phyloP scores from a whole-genome alignment of 2,797 vertebrate genomes.

The Malurus splendens region DNA sequence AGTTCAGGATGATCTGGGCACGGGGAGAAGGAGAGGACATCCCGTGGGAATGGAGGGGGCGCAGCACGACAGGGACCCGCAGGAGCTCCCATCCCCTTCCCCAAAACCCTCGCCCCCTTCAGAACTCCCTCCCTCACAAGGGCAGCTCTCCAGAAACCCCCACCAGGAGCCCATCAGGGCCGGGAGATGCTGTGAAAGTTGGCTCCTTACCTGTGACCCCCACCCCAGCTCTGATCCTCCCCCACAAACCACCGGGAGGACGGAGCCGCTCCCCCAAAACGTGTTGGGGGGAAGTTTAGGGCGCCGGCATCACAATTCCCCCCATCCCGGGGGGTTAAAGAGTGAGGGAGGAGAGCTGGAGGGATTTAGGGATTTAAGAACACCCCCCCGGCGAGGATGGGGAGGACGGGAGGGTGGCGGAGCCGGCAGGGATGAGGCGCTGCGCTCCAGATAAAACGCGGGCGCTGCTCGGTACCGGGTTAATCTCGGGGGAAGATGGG shows the following conservation, averaged over 20 bases:
- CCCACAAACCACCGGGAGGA: fast-evolving
- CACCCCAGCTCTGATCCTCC: background rate
- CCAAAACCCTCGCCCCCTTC: fast-evolving
- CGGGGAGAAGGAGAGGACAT: background rate
- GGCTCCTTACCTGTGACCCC: background rate
- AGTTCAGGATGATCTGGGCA: slow-evolving; percentile 94
- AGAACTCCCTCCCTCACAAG: too few species aligned
- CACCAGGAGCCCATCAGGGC: background rate
- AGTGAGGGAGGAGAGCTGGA: too few species aligned
- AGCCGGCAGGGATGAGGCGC: background rate
- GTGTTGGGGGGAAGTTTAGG: fast-evolving
- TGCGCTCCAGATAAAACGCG: background rate
- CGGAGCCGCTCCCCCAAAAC: background rate
- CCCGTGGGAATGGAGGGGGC: background rate
- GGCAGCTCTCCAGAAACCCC: background rate
- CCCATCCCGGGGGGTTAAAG: too few species aligned
- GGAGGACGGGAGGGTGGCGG: background rate
- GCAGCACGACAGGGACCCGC: fast-evolving
- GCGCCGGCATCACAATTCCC: fast-evolving
- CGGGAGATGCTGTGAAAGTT: fast-evolving
- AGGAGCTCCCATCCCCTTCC: background rate
- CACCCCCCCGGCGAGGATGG: background rate
- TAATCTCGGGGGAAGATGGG: background rate
- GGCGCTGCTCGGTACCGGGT: background rate
- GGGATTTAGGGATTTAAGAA: background rate